Evolutionary conservation across 2,797 vertebrate species (phyloP), one percentile per base, ranked within the genome.

Genomic region (Anguilla pacifica): DNA sequence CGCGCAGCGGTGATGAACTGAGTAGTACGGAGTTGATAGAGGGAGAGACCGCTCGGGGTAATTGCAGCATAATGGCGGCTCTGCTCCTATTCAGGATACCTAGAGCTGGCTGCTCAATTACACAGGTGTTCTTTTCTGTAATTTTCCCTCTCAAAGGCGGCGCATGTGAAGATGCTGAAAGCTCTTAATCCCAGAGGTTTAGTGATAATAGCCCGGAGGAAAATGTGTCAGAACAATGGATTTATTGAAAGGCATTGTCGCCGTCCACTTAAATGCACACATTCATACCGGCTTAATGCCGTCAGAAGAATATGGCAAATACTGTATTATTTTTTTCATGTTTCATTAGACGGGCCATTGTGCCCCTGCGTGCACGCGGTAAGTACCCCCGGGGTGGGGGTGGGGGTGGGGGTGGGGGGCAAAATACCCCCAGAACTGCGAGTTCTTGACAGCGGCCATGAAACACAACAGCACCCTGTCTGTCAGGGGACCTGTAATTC

Each of bases 181-280:
- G 92, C 94, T 92, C 89, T 91, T 91, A 92, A 92, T 92, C 93
- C 83, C 90, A 90, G 91, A 88, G 92, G 89, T 94, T 92, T 92
- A 89, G 90, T 93, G 91, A 95, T 95, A 95, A 96, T 95, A 94
- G 90, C 87, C 82, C 74, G 72, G 87, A 85, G 91, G 88, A 90
- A 89, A 89, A 90, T 87, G 94, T 90, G 90, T 92, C 94, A 93
- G 95, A 95, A 96, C 95, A 96, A 96, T 94, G 90, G 91, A 88
- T 93, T 43, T 93, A 95, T 95, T 94, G 94, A 96, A 95, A 95
- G 91, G 92, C 93, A 94, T 95, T 95, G 94, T 95, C 91, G 90
- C 91, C 91, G 86, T 92, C 89, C 87, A 89, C 84, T 11, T 87
- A 86, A 85, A 89, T 61, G 77, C 28, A 87, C 85, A 87, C 77